A percentile compares a stretch with the other conserved stretches of the same genome.
These are phyloP conservation scores for Chaetodon trifasciatus DNA, from an alignment of 2,797 vertebrate species.

Conservation along the genomic window DNA sequence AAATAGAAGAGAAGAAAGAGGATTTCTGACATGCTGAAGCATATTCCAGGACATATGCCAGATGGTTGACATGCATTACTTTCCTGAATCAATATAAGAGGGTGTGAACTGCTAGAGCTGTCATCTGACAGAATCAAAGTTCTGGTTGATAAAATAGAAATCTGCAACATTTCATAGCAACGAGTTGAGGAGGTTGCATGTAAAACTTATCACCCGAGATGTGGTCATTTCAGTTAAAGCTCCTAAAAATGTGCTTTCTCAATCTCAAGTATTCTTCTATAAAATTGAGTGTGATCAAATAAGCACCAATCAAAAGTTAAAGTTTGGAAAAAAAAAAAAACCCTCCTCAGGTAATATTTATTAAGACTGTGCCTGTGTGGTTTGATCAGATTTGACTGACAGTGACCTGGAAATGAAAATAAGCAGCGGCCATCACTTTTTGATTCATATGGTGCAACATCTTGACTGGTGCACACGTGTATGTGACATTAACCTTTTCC, in stretches of 20 bases:
- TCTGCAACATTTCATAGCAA: neutral
- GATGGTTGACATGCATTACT: neutral
- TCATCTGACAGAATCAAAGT: neutral
- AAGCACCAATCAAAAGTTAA: neutral
- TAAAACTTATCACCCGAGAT: neutral
- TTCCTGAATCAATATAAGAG: neutral
- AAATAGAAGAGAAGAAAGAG: neutral
- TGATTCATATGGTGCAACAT: neutral
- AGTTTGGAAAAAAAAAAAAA: neutral
- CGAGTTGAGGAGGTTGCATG: neutral
- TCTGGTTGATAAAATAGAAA: constrained; percentile 3
- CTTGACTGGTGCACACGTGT: neutral
- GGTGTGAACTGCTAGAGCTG: neutral
- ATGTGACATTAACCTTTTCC: neutral
- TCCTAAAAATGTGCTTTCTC: neutral
- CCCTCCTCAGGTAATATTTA: neutral
- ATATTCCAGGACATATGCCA: neutral
- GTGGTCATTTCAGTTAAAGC: neutral
- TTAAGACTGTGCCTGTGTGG: neutral
- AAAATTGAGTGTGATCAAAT: neutral
- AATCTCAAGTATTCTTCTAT: neutral
- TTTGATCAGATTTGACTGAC: constrained; percentile 9
- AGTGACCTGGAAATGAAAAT: neutral
- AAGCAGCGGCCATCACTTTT: neutral
- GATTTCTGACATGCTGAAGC: neutral